Percentiles rank a stretch among this genome's conserved stretches.
Conservation (phyloP, 2,113 vertebrate species). For the Peromyscus maniculatus region DNA sequence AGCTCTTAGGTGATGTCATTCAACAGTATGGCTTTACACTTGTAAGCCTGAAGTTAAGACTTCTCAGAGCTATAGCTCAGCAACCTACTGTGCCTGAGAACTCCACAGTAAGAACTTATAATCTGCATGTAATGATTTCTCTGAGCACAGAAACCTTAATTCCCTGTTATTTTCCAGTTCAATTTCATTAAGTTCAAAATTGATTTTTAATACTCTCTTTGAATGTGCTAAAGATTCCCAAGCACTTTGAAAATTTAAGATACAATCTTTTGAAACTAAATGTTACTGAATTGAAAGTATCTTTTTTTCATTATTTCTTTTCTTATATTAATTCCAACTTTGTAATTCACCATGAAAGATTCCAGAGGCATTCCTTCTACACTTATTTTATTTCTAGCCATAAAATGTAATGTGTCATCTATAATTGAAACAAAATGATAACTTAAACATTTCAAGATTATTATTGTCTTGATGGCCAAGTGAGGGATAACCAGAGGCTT, state of each 20-base stretch:
- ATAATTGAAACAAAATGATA: constrained; percentile 6
- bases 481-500: neutral
- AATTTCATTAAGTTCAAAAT: constrained; percentile 67
- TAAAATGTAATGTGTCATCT: neutral
- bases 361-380: neutral
- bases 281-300: constrained; percentile 4
- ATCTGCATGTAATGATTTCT: constrained; percentile 61
- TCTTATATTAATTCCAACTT: neutral
- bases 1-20: neutral
- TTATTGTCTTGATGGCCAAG: neutral
- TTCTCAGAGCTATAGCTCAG: neutral
- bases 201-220: constrained; percentile 57
- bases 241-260: constrained; percentile 16
- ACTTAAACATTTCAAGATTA: neutral
- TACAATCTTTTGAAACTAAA: neutral
- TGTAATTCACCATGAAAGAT: neutral
- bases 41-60: neutral
- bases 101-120: neutral
- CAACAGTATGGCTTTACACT: neutral
- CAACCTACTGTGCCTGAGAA: neutral
- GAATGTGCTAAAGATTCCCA: neutral
- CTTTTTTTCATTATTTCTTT: neutral
- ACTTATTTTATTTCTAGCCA: neutral
- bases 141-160: constrained; percentile 54
- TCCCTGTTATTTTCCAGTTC: constrained; percentile 68